Base-by-base conservation (phyloP, 2,797 vertebrate genomes). In the Hapalemur alaotrensis region DNA sequence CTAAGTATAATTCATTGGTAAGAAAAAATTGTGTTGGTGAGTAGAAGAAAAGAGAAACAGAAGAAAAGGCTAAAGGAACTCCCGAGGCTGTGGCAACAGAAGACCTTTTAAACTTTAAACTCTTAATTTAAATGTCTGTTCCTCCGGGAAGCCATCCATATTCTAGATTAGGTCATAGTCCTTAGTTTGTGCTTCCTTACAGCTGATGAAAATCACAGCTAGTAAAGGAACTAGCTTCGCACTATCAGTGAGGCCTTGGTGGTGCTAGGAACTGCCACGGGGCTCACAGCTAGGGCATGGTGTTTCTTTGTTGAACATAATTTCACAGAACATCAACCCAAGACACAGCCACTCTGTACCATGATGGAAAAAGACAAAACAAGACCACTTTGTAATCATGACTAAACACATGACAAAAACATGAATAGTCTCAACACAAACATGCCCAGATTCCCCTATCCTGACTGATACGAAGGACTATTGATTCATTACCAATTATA, bases 71-170 rank as follows among this genome's bases (percentile, higher is more conserved):
- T 82, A 79, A 88, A 81, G 76, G 52, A 80, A 75, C 57, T 69
- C 38, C 28, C 23, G n/a, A 28, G 54, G 76, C 35, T 22, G 1
- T 54, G 54, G 48, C 5, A 92, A 72, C 1, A 25, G 57, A 76
- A 90, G 88, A 50, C 18, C 22, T 85, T 78, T 93, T 35, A 69
- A 50, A 32, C 95, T 88, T 95, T 50, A 52, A 87, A 61, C 23
- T 80, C 28, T 94, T 43, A 81, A 69, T 88, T 88, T 81, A 86
- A 89, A 93, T 67, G 46, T 87, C 67, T 52, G 57, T 89, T 91
- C 57, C 50, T 86, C 1, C 3, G 25, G 80, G 69, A 88, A 65
- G 28, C 46, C 50, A n/a, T n/a, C n/a, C 12, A 7, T 75, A 38
- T 46, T 84, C 12, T 82, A 43, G n/a, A 72, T 54, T 86, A 67